phyloP scores from a whole-genome alignment of 1,140 invertebrate genomes.

The Drosophila quadrilineata region DNA sequence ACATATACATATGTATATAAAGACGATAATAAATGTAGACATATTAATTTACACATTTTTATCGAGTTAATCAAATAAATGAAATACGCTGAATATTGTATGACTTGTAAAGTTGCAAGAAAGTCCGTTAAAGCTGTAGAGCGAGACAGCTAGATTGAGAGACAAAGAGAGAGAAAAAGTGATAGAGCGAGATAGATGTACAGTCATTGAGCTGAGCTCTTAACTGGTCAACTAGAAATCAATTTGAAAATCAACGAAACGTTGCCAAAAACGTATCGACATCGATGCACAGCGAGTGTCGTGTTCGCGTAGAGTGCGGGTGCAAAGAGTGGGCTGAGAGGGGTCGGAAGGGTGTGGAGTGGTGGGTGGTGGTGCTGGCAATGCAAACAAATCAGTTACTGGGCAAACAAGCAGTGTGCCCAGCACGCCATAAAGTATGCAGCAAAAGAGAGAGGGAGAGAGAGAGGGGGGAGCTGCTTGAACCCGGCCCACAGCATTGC shows the following conservation, averaged over 20 bases:
- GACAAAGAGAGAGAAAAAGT: constrained; percentile 8
- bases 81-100: too few species aligned
- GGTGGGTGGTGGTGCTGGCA: constrained; percentile 27
- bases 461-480: too few species aligned
- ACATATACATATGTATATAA: neutral
- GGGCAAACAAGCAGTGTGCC: constrained; percentile 54
- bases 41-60: constrained; percentile 8
- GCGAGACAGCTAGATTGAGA: too few species aligned
- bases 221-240: constrained; percentile 60
- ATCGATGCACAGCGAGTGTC: constrained; percentile 68
- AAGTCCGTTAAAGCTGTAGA: too few species aligned
- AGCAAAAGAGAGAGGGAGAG: too few species aligned
- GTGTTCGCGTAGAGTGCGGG: constrained; percentile 60
- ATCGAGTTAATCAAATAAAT: constrained; percentile 49
- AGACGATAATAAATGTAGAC: neutral
- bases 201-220: too few species aligned
- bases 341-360: neutral
- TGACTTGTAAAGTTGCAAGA: too few species aligned
- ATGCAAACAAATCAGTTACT: constrained; percentile 64
- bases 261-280: constrained; percentile 61
- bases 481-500: too few species aligned
- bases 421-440: constrained; percentile 65
- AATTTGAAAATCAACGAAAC: constrained; percentile 60
- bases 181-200: neutral
- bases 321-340: constrained; percentile 6